These are phyloP conservation scores for Perognathus longimembris DNA, from an alignment of 2,113 vertebrate genomes.

Conservation along the genomic window DNA sequence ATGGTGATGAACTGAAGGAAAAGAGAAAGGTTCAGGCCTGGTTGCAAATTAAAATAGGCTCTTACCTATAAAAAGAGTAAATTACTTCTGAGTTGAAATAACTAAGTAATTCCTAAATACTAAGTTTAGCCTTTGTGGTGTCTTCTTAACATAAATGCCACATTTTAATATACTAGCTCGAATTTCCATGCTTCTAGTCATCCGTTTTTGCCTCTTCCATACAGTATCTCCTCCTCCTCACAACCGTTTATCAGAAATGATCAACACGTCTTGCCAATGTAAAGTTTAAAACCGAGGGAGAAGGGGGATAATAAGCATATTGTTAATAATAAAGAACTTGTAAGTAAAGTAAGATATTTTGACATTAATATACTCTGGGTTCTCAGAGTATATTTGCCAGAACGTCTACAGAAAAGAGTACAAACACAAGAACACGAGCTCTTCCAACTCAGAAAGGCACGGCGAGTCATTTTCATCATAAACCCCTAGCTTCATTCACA, in stretches of 20 bases:
- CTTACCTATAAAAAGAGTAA: slow-evolving; percentile 62
- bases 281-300: background rate
- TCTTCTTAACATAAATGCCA: slow-evolving; percentile 60
- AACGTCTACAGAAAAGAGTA: background rate
- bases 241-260: no score
- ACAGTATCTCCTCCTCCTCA: background rate
- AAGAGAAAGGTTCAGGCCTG: slow-evolving; percentile 45
- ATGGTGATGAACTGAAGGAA: background rate
- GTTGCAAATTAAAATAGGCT: slow-evolving; percentile 60
- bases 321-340: slow-evolving; percentile 5
- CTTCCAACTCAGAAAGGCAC: no score
- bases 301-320: no score
- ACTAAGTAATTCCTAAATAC: slow-evolving; percentile 53
- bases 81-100: slow-evolving; percentile 54
- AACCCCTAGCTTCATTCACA: background rate
- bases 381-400: slow-evolving; percentile 24
- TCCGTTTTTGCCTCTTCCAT: slow-evolving; percentile 29
- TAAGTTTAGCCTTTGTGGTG: slow-evolving; percentile 13
- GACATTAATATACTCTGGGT: background rate
- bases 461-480: background rate
- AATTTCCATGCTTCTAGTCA: slow-evolving; percentile 46
- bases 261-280: background rate
- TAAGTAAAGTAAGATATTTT: background rate
- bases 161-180: slow-evolving; percentile 57
- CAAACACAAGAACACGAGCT: background rate